phyloP scores from a whole-genome alignment of 2,797 vertebrate species.

The Oceanodroma leucorhoa region DNA sequence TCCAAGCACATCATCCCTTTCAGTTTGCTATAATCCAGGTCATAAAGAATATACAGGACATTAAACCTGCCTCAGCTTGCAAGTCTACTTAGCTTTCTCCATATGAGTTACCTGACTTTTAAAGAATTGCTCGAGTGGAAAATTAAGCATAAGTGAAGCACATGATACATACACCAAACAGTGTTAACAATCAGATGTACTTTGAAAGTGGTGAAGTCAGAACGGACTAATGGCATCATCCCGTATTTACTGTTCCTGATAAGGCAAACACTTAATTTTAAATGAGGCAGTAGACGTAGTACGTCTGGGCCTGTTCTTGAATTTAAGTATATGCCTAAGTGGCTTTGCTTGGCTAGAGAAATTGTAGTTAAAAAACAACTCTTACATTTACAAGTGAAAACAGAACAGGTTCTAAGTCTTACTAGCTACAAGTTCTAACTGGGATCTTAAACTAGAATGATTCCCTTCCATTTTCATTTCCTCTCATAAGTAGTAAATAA shows the following conservation, averaged over 20 bases:
- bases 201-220: background rate
- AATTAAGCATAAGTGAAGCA: background rate
- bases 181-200: background rate
- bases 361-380: background rate
- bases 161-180: background rate
- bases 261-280: background rate
- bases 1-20: background rate
- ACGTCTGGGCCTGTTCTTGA: background rate
- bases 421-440: background rate
- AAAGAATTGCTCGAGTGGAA: background rate
- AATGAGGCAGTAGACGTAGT: background rate
- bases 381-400: background rate
- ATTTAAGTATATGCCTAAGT: background rate
- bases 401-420: background rate
- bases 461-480: background rate
- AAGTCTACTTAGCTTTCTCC: background rate
- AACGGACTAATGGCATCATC: background rate
- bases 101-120: background rate
- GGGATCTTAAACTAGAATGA: background rate
- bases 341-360: background rate
- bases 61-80: background rate
- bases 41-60: background rate
- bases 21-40: background rate
- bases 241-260: background rate
- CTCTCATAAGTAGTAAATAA: background rate